Percentiles rank a stretch among this genome's conserved stretches.
These are phyloP conservation scores for Ridgeia piscesae DNA, from an alignment of 1,140 invertebrate genomes.

Conservation along the genomic window DNA sequence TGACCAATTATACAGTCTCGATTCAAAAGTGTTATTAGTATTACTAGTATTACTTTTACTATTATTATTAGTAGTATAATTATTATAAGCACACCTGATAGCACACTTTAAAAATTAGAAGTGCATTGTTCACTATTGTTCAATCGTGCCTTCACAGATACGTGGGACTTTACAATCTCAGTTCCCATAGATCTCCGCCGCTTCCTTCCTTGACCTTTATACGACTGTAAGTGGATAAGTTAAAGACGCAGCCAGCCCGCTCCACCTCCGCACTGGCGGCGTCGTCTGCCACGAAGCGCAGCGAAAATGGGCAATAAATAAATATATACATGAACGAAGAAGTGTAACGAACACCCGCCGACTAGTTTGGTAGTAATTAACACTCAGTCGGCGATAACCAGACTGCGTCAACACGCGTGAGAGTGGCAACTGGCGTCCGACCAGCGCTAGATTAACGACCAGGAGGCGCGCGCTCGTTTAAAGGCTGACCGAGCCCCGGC, in stretches of 20 bases:
- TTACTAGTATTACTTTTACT: no score
- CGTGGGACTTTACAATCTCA: neutral
- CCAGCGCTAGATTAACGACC: neutral
- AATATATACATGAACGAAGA: neutral
- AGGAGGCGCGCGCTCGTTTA: neutral
- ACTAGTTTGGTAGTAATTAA: slow-evolving; percentile 6
- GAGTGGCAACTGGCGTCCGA: neutral
- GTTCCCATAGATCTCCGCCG: no score
- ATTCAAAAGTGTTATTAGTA: no score
- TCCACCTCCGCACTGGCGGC: no score
- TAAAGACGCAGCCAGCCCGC: no score
- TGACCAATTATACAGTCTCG: no score
- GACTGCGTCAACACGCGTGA: neutral
- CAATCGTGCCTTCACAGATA: neutral
- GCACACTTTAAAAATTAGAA: neutral
- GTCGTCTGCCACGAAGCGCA: neutral
- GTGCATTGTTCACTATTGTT: neutral
- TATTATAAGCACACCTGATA: no score
- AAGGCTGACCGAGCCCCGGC: neutral
- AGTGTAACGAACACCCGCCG: neutral
- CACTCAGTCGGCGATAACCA: neutral
- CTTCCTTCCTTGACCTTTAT: neutral
- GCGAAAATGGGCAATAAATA: neutral
- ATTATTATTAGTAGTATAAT: no score
- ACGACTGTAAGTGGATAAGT: neutral